These are phyloP conservation scores for Oncorhynchus gorbuscha DNA, from an alignment of 2,113 vertebrate species.

Conservation along the genomic window DNA sequence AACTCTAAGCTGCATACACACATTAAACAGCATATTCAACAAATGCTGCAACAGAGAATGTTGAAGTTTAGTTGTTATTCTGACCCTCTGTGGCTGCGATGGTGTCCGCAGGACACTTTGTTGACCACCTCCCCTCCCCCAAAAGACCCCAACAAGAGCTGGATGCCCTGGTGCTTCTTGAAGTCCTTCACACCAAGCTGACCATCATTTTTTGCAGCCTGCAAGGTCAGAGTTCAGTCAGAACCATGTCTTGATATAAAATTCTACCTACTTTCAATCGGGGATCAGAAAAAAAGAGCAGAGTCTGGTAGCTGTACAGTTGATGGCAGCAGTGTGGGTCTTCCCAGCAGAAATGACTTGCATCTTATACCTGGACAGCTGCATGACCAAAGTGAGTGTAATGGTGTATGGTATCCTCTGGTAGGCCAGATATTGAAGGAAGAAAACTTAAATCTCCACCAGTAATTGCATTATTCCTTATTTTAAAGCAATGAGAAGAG, in stretches of 20 bases:
- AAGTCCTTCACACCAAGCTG: conserved; percentile 96
- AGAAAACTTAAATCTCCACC: not conserved
- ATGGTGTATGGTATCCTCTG: conserved; percentile 89
- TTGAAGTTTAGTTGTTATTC: not conserved
- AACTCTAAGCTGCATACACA: not conserved
- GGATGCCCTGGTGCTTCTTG: conserved; percentile 90
- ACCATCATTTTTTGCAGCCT: conserved; percentile 92
- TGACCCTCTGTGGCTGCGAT: not conserved
- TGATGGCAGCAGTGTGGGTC: conserved; percentile 94
- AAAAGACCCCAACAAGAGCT: conserved; percentile 78
- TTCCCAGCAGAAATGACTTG: conserved; percentile 87
- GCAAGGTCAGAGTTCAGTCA: conserved; percentile 31
- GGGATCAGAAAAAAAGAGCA: not conserved
- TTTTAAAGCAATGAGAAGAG: not conserved
- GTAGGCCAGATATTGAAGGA: conserved; percentile 71
- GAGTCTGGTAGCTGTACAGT: conserved; percentile 73
- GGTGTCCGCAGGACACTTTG: conserved; percentile 87
- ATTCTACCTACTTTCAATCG: not conserved
- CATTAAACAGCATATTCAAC: not conserved
- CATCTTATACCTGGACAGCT: conserved; percentile 90
- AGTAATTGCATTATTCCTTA: not conserved
- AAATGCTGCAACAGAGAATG: not conserved
- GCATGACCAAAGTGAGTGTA: conserved; percentile 90
- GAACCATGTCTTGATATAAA: not conserved
- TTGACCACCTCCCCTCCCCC: conserved; percentile 88